phyloP scores from a whole-genome alignment of 2,113 vertebrate species.

The Propithecus coquereli region DNA sequence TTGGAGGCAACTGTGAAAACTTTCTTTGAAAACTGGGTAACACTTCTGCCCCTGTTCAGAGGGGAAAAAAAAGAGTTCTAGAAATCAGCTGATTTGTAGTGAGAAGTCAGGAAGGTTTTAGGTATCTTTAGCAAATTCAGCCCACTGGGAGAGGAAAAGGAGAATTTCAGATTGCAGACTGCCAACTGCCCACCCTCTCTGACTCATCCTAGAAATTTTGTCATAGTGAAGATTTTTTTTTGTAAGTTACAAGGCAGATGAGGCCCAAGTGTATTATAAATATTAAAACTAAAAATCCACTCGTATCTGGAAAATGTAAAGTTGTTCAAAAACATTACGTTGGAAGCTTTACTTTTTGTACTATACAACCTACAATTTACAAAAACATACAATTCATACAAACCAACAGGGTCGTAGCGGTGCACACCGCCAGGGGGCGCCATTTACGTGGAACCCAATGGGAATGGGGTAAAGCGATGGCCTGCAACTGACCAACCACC shows the following conservation, averaged over 20 bases:
- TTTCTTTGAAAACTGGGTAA: neutral
- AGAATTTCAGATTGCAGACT: neutral
- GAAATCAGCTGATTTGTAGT: neutral
- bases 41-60: neutral
- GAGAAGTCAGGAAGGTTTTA: neutral
- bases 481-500: neutral
- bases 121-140: neutral
- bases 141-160: neutral
- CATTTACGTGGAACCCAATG: neutral
- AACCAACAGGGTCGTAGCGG: neutral
- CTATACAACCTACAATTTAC: neutral
- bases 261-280: neutral
- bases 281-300: conserved; percentile 8
- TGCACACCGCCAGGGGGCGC: neutral
- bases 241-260: neutral
- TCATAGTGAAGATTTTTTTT: neutral
- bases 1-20: neutral
- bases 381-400: neutral
- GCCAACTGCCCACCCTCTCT: neutral
- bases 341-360: neutral
- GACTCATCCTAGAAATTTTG: neutral
- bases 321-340: conserved; percentile 3
- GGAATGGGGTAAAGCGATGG: neutral
- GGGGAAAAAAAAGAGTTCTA: neutral
- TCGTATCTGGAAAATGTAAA: neutral